Base-by-base conservation (phyloP, 2,113 vertebrate genomes). In the Maccullochella peelii region DNA sequence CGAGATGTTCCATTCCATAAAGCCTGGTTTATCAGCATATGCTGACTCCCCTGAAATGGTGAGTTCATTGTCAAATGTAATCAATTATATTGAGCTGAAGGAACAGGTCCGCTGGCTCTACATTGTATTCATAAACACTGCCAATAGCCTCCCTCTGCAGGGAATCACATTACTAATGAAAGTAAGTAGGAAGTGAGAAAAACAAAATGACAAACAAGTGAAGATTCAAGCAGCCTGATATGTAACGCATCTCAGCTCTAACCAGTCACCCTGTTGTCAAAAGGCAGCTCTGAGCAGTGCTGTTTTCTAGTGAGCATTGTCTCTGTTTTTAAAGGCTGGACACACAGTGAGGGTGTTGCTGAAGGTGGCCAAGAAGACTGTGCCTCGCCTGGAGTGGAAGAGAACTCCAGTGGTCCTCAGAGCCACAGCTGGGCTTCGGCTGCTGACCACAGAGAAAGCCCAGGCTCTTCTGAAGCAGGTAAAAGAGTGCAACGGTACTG, bases 21-120 rank as follows among this genome's bases (percentile, higher is more conserved):
- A 98, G 83, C 98, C 98, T 10, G 98, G 98, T 82, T 95, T 99
- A 89, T 99, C 98, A 61, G 97, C 98, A 6, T 98, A 97, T 86
- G 97, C 94, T 77, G 96, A 98, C 94, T 91, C 93, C 47, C 98
- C 98, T 67, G 95, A 97, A 93, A 95, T 95, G 94, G 98, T 99
- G 91, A 95, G 95, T 91, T 75, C 59, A 80, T 84, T 71, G 72
- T 90, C 80, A 73, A 23, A 70, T 65, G 30, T 7, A 58, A 85
- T 91, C 59, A 55, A 77, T 88, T 68, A 44, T 50, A 72, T 79
- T 50, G 63, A 89, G 63, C 61, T 6, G 3, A 70, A 80, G 27
- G 33, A 47, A 70, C 77, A 73, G 73, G 70, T 83, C 83, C 1
- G 1, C 67, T 38, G 23, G 49, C 61, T 79, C 66, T 25, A 8